Conservation (phyloP, 1,140 invertebrate genomes). For the Eumaeus atala region DNA sequence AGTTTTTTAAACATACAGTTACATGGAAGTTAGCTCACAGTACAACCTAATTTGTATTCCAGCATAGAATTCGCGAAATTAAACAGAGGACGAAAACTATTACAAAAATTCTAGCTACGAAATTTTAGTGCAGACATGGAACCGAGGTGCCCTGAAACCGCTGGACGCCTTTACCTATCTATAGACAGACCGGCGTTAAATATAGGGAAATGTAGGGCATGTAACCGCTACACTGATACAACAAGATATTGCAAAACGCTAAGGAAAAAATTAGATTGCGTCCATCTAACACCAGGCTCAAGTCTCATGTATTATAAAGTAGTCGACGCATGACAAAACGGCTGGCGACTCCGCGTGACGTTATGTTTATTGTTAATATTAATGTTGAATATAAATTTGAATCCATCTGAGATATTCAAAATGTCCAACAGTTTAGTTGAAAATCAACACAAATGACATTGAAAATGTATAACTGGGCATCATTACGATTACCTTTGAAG, state of each 20-base stretch:
- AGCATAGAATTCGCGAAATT: too few species aligned
- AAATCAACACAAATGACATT: background rate
- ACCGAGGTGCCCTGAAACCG: too few species aligned
- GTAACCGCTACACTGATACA: too few species aligned
- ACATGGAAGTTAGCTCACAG: too few species aligned
- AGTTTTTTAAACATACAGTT: too few species aligned
- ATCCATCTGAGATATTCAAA: conserved; percentile 6
- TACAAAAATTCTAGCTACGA: too few species aligned
- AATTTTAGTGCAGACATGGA: too few species aligned
- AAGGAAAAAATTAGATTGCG: background rate
- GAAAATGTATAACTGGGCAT: too few species aligned
- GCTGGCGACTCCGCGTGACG: conserved; percentile 46
- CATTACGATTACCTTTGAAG: too few species aligned
- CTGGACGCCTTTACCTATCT: too few species aligned
- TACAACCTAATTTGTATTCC: too few species aligned
- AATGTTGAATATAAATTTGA: conserved; percentile 63
- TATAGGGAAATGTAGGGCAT: background rate
- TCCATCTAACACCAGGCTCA: conserved; percentile 1
- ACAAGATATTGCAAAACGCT: background rate
- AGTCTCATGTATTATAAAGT: conserved; percentile 29
- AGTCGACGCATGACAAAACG: conserved; percentile 44
- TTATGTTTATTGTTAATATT: conserved; percentile 59
- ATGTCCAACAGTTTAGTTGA: conserved; percentile 1
- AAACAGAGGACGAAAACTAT: too few species aligned
- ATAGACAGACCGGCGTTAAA: background rate